phyloP scores from a whole-genome alignment of 2,888 invertebrate genomes.

The Eueremaeus valkanovi region DNA sequence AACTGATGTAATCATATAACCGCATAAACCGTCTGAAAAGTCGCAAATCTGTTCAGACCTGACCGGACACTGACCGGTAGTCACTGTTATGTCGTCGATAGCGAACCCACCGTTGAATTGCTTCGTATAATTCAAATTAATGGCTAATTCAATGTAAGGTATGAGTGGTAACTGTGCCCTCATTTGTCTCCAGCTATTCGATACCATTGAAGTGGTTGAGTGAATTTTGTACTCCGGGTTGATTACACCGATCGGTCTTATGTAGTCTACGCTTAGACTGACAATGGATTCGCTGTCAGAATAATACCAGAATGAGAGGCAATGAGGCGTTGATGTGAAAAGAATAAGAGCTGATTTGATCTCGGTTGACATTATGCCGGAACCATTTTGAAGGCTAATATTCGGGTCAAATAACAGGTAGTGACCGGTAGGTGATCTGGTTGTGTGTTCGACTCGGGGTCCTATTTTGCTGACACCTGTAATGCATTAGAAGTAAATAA shows the following conservation, averaged over 20 bases:
- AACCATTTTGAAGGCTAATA: not conserved
- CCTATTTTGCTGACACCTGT: not conserved
- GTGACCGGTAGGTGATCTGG: constrained; percentile 1
- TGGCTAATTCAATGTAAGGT: not conserved
- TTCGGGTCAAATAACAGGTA: constrained; percentile 14
- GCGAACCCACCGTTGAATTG: not conserved
- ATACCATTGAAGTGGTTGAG: not conserved
- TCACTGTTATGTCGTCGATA: constrained; percentile 11
- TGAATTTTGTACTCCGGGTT: not conserved
- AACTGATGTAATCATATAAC: not conserved
- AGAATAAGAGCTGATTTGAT: not conserved
- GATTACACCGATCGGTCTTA: no score
- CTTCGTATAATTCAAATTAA: not conserved
- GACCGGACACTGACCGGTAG: not conserved
- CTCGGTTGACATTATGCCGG: not conserved
- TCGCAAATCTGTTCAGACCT: not conserved
- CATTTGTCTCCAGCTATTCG: not conserved
- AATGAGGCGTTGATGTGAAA: constrained; percentile 9
- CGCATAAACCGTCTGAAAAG: not conserved
- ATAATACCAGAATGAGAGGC: constrained; percentile 35
- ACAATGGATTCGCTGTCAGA: not conserved
- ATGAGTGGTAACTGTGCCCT: not conserved
- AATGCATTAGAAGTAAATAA: no score
- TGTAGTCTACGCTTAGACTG: not conserved
- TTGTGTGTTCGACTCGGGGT: constrained; percentile 24